Conservation (phyloP, 1,140 invertebrate genomes). For the Brachystomella parvula region DNA sequence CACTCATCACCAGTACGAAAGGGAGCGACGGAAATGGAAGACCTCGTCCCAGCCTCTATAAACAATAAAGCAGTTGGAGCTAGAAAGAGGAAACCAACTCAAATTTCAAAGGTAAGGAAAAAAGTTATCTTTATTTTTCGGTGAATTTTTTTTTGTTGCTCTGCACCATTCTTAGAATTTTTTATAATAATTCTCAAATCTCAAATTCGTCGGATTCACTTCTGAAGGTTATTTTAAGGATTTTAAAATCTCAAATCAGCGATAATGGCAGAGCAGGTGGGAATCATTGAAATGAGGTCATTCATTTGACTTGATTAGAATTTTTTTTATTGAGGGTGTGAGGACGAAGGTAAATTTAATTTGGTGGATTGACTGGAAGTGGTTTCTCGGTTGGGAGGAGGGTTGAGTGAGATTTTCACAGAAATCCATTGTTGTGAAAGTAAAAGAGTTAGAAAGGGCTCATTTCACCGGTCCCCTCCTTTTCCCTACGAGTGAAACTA, state of each 20-base stretch:
- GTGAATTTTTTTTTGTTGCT: too few relatives aligned
- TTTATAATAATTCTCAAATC: too few relatives aligned
- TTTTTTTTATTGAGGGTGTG: not conserved
- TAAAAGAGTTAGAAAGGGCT: slow-evolving; percentile 11
- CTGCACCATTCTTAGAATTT: too few relatives aligned
- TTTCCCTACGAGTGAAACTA: not conserved
- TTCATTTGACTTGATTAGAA: too few relatives aligned
- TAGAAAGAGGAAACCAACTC: slow-evolving; percentile 32
- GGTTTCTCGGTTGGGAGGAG: not conserved
- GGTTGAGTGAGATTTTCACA: not conserved
- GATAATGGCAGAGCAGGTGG: too few relatives aligned
- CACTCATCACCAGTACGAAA: not conserved
- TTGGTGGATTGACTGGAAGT: not conserved
- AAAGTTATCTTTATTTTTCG: too few relatives aligned
- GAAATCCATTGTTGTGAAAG: slow-evolving; percentile 17
- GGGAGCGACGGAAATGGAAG: not conserved
- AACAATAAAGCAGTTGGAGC: slow-evolving; percentile 34
- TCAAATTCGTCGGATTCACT: too few relatives aligned
- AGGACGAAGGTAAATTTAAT: not conserved
- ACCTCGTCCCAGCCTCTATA: not conserved
- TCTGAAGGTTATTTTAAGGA: too few relatives aligned
- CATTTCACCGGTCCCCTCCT: not conserved
- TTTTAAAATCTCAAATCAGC: too few relatives aligned
- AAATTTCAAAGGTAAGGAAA: slow-evolving; percentile 32
- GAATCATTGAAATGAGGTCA: too few relatives aligned